phyloP scores from a whole-genome alignment of 2,888 invertebrate genomes.

The Apeira syringaria region DNA sequence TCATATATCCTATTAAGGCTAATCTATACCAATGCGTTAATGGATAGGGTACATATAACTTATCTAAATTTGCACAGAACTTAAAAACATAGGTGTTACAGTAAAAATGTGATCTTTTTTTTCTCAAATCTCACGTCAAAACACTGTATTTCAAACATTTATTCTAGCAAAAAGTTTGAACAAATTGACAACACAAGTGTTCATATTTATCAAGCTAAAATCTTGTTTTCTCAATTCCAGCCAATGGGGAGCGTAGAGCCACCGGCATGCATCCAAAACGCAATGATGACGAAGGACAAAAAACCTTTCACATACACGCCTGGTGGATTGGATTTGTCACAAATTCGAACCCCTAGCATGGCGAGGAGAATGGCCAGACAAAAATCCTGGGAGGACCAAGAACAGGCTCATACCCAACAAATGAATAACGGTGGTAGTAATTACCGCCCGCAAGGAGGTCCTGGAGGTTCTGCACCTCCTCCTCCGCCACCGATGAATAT shows the following conservation, averaged over 20 bases:
- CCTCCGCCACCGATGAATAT: constrained; percentile 76
- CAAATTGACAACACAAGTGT: constrained; percentile 10
- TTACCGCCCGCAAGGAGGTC: constrained; percentile 60
- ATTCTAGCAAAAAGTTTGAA: constrained; percentile 18
- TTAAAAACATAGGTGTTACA: too few species aligned
- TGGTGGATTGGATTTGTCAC: constrained; percentile 94
- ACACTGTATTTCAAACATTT: constrained; percentile 16
- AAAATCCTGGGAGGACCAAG: constrained; percentile 85
- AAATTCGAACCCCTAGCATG: constrained; percentile 95
- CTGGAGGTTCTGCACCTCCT: constrained; percentile 45
- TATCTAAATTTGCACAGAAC: too few species aligned
- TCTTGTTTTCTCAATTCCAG: constrained; percentile 54
- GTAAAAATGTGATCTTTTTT: too few species aligned
- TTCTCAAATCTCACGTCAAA: constrained; percentile 13
- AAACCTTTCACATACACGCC: constrained; percentile 98
- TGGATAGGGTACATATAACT: too few species aligned
- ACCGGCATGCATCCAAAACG: constrained; percentile 95
- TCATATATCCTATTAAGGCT: too few species aligned
- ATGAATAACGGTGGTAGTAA: constrained; percentile 42
- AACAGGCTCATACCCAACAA: constrained; percentile 63
- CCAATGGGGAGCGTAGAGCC: constrained; percentile 85
- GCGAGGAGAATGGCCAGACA: constrained; percentile 88
- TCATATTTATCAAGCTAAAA: constrained; percentile 5
- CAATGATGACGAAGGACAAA: constrained; percentile 98
- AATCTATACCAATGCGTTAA: too few species aligned